phyloP scores from a whole-genome alignment of 2,888 invertebrate species.

The Clunio marinus region DNA sequence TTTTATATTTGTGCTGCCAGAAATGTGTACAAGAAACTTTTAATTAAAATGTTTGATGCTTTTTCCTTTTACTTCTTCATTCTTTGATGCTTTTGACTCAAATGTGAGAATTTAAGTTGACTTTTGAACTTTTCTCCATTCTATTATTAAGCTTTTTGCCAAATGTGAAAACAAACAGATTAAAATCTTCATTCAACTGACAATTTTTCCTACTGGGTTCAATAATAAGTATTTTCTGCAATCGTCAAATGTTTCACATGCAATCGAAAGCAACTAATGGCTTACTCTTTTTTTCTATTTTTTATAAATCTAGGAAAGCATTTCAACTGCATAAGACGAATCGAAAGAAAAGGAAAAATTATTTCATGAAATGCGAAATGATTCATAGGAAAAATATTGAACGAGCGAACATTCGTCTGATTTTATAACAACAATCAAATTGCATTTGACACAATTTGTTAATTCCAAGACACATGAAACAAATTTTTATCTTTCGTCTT shows the following conservation, averaged over 20 bases:
- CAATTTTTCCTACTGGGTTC: background rate
- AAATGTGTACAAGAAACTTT: background rate
- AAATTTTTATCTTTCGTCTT: conserved; percentile 2
- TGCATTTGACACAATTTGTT: conserved; percentile 27
- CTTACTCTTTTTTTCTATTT: too few species aligned
- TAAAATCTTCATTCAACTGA: background rate
- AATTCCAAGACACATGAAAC: conserved; percentile 13
- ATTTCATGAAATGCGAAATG: background rate
- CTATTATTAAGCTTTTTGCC: background rate
- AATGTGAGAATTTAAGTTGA: too few species aligned
- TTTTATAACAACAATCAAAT: conserved; percentile 18
- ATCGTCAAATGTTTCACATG: conserved; percentile 11
- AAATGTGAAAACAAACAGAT: background rate
- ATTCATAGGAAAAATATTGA: background rate
- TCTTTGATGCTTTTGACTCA: too few species aligned
- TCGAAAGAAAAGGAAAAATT: background rate
- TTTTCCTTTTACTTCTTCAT: too few species aligned
- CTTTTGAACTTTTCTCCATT: too few species aligned
- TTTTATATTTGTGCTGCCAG: conserved; percentile 10
- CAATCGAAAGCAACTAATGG: background rate
- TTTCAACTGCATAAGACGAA: conserved; percentile 4
- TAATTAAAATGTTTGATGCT: conserved; percentile 19
- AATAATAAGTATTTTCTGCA: background rate
- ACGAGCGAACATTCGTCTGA: background rate
- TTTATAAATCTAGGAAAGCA: background rate